Conservation (phyloP, 2,113 vertebrate species). For the Mormyrus lacerda region DNA sequence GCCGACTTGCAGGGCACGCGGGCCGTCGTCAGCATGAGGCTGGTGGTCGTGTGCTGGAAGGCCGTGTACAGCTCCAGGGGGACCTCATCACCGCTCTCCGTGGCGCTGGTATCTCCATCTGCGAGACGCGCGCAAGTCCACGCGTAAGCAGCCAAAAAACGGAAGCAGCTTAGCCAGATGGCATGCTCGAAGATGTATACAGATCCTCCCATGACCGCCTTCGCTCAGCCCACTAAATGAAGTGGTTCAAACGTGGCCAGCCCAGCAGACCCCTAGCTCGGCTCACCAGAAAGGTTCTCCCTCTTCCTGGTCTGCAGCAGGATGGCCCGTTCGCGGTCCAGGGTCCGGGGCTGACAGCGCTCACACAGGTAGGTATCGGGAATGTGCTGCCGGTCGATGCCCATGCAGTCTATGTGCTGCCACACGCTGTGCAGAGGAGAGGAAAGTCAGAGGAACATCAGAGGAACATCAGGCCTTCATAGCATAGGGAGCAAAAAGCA, state of each 20-base stretch:
- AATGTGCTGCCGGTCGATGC: slow-evolving; percentile 97
- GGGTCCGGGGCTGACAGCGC: slow-evolving; percentile 91
- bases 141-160: neutral
- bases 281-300: slow-evolving; percentile 93
- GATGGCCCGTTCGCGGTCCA: slow-evolving; percentile 91
- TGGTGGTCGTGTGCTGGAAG: slow-evolving; percentile 88
- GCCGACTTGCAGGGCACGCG: slow-evolving; percentile 82
- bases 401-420: slow-evolving; percentile 99
- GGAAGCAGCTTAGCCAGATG: neutral
- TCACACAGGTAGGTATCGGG: slow-evolving; percentile 98
- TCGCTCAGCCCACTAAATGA: neutral
- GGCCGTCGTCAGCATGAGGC: slow-evolving; percentile 82
- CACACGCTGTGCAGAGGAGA: slow-evolving; percentile 70
- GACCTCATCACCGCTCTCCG: slow-evolving; percentile 96
- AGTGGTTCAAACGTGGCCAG: neutral
- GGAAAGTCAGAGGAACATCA: too few species aligned
- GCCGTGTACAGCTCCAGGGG: slow-evolving; percentile 94
- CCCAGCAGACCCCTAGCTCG: neutral
- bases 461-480: neutral
- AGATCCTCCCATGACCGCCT: neutral
- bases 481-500: neutral
- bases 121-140: slow-evolving; percentile 6
- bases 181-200: neutral
- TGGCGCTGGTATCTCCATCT: slow-evolving; percentile 98
- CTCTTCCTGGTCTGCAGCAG: slow-evolving; percentile 91